Evolutionary conservation across 2,888 invertebrate genomes (phyloP).

Genomic region (Caenorhabditis panamensis): DNA sequence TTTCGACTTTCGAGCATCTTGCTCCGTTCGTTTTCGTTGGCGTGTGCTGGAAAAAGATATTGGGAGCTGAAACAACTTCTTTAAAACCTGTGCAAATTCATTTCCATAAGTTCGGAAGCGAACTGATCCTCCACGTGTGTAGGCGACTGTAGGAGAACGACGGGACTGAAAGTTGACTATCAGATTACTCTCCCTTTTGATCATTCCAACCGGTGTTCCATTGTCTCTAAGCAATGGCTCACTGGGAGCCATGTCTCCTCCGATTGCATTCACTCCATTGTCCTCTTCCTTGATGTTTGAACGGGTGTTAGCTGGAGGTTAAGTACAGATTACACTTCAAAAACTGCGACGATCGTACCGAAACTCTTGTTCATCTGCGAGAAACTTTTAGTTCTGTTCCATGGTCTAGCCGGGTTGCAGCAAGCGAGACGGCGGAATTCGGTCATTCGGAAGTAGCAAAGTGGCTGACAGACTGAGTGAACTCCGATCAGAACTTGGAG

Average conservation of each 20-base stretch:
- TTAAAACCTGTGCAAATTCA: constrained; percentile 46
- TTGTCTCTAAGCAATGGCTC: constrained; percentile 50
- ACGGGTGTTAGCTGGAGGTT: constrained; percentile 63
- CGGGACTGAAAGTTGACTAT: constrained; percentile 42
- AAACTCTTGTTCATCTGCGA: constrained; percentile 75
- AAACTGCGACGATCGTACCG: constrained; percentile 55
- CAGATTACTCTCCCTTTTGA: neutral
- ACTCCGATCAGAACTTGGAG: constrained; percentile 80
- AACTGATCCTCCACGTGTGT: constrained; percentile 71
- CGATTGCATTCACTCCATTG: constrained; percentile 38
- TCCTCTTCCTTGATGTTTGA: constrained; percentile 64
- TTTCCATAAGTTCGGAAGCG: constrained; percentile 71
- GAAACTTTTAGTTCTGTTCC: constrained; percentile 76
- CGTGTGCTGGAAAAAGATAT: constrained; percentile 23
- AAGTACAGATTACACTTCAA: neutral
- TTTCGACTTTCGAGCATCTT: constrained; percentile 13
- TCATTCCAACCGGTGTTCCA: neutral
- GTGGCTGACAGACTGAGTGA: constrained; percentile 81
- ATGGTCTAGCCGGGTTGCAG: constrained; percentile 69
- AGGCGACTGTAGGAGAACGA: constrained; percentile 60
- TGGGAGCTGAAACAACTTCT: too few relatives aligned
- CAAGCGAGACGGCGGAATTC: constrained; percentile 81
- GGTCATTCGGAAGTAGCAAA: constrained; percentile 80
- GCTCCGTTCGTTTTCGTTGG: constrained; percentile 17
- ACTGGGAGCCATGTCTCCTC: constrained; percentile 22